phyloP scores from a whole-genome alignment of 2,797 vertebrate species.

The Gorsachius magnificus region DNA sequence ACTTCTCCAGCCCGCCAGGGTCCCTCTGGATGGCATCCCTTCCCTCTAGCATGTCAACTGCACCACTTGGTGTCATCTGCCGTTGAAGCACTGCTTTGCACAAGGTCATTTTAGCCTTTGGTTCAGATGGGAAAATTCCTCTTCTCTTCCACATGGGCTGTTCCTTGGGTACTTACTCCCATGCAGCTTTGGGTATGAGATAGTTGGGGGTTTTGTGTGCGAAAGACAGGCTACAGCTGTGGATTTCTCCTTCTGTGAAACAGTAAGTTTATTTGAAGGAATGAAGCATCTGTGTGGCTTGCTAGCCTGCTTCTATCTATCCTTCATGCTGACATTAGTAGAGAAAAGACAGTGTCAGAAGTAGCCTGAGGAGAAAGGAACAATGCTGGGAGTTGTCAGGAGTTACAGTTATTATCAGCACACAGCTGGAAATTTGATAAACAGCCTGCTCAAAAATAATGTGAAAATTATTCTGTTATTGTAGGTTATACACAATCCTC shows the following conservation, averaged over 20 bases:
- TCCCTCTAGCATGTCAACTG: background rate
- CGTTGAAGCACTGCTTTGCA: background rate
- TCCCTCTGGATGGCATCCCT: background rate
- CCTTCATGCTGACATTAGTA: background rate
- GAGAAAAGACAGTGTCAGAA: conserved; percentile 23
- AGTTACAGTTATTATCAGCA: background rate
- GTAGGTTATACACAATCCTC: background rate
- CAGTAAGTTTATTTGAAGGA: background rate
- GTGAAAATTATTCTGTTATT: conserved; percentile 4
- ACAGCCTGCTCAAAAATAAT: conserved; percentile 29
- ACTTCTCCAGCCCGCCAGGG: background rate
- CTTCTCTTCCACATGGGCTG: background rate
- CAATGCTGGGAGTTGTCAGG: background rate
- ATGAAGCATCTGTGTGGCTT: background rate
- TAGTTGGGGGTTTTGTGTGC: background rate
- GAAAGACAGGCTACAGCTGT: background rate
- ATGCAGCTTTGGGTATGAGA: background rate
- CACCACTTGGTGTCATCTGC: background rate
- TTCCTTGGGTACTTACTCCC: background rate
- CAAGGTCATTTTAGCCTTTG: background rate
- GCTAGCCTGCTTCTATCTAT: background rate
- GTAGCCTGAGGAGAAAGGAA: conserved; percentile 22
- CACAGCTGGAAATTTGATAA: conserved; percentile 34
- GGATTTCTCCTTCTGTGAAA: background rate
- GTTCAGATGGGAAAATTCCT: background rate